phyloP scores from a whole-genome alignment of 2,797 vertebrate species.

The Cryptoprocta ferox region DNA sequence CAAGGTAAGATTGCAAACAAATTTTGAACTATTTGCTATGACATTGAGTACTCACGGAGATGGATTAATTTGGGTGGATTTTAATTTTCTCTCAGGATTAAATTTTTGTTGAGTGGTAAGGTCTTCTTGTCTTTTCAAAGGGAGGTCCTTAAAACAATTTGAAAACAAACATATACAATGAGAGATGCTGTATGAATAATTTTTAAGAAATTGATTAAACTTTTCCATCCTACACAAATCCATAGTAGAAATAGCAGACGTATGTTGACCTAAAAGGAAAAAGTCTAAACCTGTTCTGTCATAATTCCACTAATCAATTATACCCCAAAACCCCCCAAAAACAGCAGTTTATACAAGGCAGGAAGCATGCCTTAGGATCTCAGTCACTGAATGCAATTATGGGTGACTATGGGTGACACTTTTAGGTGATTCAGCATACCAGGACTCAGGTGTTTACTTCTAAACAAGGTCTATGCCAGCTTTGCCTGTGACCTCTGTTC shows the following conservation, averaged over 20 bases:
- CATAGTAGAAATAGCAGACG: neutral
- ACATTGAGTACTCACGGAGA: neutral
- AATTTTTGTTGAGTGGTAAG: neutral
- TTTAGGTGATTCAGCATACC: neutral
- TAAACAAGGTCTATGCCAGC: neutral
- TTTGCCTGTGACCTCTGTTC: neutral
- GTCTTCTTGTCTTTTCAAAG: neutral
- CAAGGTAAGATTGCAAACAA: conserved; percentile 21
- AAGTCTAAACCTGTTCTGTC: neutral
- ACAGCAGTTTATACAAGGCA: neutral
- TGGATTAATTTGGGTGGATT: neutral
- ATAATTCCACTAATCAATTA: conserved; percentile 3
- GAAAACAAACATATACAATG: neutral
- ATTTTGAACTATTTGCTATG: neutral
- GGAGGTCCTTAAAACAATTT: neutral
- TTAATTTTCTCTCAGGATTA: neutral
- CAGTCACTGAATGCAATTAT: neutral
- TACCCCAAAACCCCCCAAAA: neutral
- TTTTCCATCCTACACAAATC: neutral
- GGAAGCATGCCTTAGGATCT: neutral
- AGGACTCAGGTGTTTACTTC: neutral
- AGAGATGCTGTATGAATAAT: neutral
- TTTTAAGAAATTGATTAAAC: conserved; percentile 3
- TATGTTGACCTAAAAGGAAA: neutral
- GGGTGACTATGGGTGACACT: neutral